Evolutionary conservation across 2,113 vertebrate genomes (phyloP), one percentile per base, ranked within the genome.

Genomic region (Oryzias curvinotus): DNA sequence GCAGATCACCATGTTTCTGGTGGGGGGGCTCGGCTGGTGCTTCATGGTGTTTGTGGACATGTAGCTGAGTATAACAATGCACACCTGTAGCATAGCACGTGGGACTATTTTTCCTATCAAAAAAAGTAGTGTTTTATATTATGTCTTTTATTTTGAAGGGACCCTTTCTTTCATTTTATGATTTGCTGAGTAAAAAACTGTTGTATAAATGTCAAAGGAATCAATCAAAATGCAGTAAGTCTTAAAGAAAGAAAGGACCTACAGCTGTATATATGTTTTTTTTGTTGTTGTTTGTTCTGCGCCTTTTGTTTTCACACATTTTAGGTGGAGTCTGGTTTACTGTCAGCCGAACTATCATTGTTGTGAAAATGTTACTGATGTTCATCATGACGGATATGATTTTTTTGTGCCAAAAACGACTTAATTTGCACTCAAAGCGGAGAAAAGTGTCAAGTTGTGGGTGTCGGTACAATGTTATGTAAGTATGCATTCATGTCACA

Each of bases 11-110:
- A 94, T 98, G 96, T 96, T 97, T 84, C 93, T 99, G 75, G 95
- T 98, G 25, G 97, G 96, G 5, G 97, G 97, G 8, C 91, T 99
- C 57, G 96, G 97, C 44, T 99, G 96, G 96, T 99, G 97, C 86
- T 98, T 99, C 87, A 96, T 99, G 97, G 96, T 98, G 26, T 99
- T 99, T 75, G 95, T 98, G 85, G 97, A 98, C 87, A 98, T 99
- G 97, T 99, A 36, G 36, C 47, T 4, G 13, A n/a, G 17, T 18
- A 19, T 47, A 52, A 68, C 51, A 8, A 16, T 44, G n/a, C 41
- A 25, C 17, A 55, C 41, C 18, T 46, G 36, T 57, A 19, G n/a
- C 57, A 21, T 15, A 14, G 36, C 19, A 30, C 30, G 47, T 46
- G 13, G 46, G 45, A 63, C 61, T 62, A 19, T 41, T 59, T 54